Evolutionary conservation across 2,797 vertebrate genomes (phyloP), one percentile per base, ranked within the genome.

Genomic region (Cheirogaleus major): DNA sequence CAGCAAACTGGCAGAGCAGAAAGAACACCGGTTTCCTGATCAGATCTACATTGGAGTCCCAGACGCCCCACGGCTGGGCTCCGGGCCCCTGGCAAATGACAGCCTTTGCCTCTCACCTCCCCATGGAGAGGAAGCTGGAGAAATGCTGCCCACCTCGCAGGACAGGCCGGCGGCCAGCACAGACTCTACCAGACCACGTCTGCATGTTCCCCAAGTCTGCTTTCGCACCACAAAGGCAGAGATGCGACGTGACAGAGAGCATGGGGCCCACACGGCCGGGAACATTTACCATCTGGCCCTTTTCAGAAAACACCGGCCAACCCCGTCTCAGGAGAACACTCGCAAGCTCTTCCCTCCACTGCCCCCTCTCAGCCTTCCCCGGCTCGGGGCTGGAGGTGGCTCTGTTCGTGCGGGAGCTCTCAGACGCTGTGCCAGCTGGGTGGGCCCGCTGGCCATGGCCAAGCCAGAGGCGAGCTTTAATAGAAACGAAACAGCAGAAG

Each of bases 401-500:
- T 69, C 55, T 22, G 14, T 1, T 6, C 6, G 4, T 18, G 14
- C 12, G 11, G 32, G 45, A n/a, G 7, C 32, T 76, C 41, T n/a
- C 41, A 27, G 48, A 45, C 82, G 23, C n/a, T 9, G 18, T 1
- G 25, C 30, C n/a, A 0, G 0, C 17, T 0, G 0, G 55, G 2
- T 18, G 20, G 50, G 72, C 52, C 30, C 65, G 1, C 20, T 2
- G 30, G 61, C 69, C 48, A 6, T 23, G 22, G 18, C 12, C 13
- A 30, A n/a, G 38, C 41, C 65, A 43, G 38, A 65, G 41, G 48
- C 43, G 10, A 41, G 12, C 65, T 52, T 48, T 45, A 25, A 18
- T 0, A 55, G 23, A 59, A 30, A n/a, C 0, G 0, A 72, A 43
- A 65, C 0, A 8, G 73, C 38, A 11, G 10, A 1, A 0, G 7